phyloP scores from a whole-genome alignment of 2,113 vertebrate species.

The Elanus axillaris region DNA sequence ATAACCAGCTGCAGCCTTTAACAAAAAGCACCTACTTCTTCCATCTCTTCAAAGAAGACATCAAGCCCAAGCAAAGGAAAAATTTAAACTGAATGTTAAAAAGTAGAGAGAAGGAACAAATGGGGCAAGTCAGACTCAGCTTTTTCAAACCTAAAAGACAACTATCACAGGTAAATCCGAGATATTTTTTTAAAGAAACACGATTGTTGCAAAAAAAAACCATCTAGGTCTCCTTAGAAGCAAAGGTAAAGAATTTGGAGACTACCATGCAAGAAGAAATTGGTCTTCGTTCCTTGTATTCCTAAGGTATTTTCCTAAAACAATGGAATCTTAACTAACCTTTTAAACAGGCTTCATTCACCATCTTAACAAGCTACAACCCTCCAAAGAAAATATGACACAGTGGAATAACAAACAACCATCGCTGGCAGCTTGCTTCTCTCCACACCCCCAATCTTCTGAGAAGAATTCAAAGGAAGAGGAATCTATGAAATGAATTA shows the following conservation, averaged over 20 bases:
- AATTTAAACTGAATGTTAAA: not conserved
- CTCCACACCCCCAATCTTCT: not conserved
- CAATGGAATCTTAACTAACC: not conserved
- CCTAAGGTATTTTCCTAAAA: not conserved
- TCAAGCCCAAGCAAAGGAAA: not conserved
- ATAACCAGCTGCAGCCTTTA: not conserved
- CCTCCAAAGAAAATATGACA: not conserved
- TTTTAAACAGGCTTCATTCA: not conserved
- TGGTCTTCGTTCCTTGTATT: not conserved
- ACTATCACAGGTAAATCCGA: not conserved
- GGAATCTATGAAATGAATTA: not conserved
- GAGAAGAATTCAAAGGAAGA: not conserved
- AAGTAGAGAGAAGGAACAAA: not conserved
- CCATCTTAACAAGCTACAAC: not conserved
- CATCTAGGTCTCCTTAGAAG: not conserved
- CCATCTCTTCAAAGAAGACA: not conserved
- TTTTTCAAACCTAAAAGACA: not conserved
- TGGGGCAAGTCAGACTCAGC: not conserved
- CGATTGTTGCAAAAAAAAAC: not conserved
- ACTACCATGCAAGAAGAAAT: not conserved
- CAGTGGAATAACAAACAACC: not conserved
- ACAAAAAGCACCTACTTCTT: not conserved
- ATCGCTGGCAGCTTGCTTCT: not conserved
- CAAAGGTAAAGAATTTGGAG: not conserved
- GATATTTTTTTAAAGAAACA: not conserved